Conservation (phyloP, 2,888 invertebrate species). For the Hyles lineata region DNA sequence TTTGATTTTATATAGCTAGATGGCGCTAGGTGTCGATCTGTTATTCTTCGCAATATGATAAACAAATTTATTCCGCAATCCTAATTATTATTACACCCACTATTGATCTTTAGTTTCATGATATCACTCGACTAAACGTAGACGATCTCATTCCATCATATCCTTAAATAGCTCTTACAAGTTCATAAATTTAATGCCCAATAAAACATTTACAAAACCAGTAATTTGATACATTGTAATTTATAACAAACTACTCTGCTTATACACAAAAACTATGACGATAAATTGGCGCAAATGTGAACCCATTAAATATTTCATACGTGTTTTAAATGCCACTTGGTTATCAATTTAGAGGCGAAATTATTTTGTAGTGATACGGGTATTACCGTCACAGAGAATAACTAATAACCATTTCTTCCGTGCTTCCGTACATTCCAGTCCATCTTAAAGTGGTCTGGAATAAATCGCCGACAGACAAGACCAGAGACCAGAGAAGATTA, state of each 20-base stretch:
- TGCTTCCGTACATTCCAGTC: too few species aligned
- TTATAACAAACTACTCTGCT: conserved; percentile 16
- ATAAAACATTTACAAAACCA: background rate
- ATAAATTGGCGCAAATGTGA: conserved; percentile 10
- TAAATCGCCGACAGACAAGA: too few species aligned
- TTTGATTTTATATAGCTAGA: background rate
- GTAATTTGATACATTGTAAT: conserved; percentile 6
- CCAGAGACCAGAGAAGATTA: too few species aligned
- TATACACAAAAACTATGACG: conserved; percentile 8
- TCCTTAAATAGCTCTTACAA: background rate
- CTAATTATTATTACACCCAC: background rate
- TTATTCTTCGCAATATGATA: background rate
- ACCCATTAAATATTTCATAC: conserved; percentile 15
- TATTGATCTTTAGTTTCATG: background rate
- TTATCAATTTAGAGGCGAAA: conserved; percentile 1
- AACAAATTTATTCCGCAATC: background rate
- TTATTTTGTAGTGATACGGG: background rate
- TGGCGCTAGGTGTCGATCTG: background rate
- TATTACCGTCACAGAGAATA: too few species aligned
- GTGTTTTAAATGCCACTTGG: conserved; percentile 23
- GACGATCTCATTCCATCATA: background rate
- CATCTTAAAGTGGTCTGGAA: too few species aligned
- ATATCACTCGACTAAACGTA: background rate
- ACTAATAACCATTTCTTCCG: too few species aligned
- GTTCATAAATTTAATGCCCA: background rate